Evolutionary conservation across 2,113 vertebrate species (phyloP).

Genomic region (Willisornis vidua): DNA sequence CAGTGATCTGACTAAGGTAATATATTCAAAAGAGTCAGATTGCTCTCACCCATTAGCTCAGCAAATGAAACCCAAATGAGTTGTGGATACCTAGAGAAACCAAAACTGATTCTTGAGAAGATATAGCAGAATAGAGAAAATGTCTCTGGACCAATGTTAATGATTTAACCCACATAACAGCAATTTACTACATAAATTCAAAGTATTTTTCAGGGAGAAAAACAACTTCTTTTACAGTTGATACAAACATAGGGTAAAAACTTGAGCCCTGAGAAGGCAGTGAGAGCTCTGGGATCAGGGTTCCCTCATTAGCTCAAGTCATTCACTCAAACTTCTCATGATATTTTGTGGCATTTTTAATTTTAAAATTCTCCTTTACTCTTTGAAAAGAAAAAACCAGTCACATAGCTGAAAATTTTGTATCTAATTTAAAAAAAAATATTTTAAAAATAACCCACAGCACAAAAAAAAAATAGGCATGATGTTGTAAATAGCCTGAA

Average conservation of each 20-base stretch:
- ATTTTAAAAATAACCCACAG: background rate
- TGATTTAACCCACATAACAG: background rate
- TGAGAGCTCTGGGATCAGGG: background rate
- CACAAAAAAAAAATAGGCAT: background rate
- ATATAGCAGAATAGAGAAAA: background rate
- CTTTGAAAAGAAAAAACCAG: background rate
- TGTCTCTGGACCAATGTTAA: background rate
- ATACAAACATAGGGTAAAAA: background rate
- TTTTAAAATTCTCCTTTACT: conserved; percentile 20
- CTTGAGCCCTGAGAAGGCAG: background rate
- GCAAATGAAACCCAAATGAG: background rate
- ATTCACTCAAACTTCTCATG: background rate
- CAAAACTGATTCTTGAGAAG: background rate
- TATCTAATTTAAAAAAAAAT: background rate
- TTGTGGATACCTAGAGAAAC: background rate
- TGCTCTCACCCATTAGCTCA: background rate
- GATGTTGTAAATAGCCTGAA: background rate
- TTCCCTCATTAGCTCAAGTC: background rate
- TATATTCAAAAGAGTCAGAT: background rate
- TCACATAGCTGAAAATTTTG: conserved; percentile 12
- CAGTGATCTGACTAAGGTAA: background rate
- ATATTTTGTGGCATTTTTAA: background rate
- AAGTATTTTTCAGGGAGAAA: background rate
- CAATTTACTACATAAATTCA: background rate
- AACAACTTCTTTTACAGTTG: background rate